These are phyloP conservation scores for Clarias macrocephalus DNA, from an alignment of 2,113 vertebrate genomes.

Conservation along the genomic window DNA sequence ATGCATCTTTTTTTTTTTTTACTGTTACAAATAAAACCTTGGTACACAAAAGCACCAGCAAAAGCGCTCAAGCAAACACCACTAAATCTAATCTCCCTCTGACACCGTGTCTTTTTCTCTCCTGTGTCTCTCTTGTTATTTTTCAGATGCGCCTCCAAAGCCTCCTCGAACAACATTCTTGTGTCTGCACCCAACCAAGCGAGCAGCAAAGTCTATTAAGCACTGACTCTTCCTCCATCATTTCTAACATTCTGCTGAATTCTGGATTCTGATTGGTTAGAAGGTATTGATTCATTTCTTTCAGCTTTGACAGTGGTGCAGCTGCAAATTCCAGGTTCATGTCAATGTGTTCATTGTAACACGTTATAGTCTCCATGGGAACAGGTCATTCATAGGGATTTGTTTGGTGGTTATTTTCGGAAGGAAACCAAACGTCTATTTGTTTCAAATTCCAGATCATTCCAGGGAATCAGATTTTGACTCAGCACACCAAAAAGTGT, in stretches of 20 bases:
- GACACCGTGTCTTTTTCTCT: neutral
- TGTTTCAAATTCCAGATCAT: no score
- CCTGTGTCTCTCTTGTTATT: neutral
- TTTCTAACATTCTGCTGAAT: neutral
- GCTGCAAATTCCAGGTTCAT: no score
- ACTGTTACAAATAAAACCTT: constrained; percentile 5
- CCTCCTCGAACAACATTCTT: neutral
- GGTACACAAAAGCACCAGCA: neutral
- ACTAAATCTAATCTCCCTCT: neutral
- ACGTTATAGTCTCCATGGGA: neutral
- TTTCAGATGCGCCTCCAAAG: neutral
- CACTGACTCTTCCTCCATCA: neutral
- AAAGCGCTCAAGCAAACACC: neutral
- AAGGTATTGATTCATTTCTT: neutral
- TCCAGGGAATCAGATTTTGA: no score
- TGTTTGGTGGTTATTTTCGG: neutral
- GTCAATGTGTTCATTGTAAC: no score
- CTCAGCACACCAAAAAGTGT: neutral
- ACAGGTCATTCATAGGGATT: neutral
- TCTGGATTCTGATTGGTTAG: neutral
- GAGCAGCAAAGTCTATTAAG: neutral
- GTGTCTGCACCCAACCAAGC: neutral
- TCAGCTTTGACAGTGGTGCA: neutral
- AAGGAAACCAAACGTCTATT: no score
- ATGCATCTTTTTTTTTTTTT: neutral